These are phyloP conservation scores for Melanotus villosus DNA, from an alignment of 2,888 invertebrate species.

Conservation along the genomic window DNA sequence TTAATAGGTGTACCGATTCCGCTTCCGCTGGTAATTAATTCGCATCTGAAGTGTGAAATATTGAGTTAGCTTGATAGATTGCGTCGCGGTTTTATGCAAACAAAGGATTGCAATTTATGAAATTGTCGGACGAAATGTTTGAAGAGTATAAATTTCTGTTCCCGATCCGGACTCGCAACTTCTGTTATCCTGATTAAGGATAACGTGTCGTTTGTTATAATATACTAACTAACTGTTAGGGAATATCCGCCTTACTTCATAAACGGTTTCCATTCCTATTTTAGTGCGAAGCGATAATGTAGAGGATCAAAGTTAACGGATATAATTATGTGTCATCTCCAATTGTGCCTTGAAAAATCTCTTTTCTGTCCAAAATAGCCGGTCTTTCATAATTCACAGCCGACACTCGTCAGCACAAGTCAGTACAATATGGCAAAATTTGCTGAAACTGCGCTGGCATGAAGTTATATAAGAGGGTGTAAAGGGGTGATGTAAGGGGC, in stretches of 20 bases:
- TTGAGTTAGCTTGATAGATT: slow-evolving; percentile 52
- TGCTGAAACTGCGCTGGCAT: slow-evolving; percentile 33
- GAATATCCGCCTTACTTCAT: no score
- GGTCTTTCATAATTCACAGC: slow-evolving; percentile 19
- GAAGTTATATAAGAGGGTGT: slow-evolving; percentile 52
- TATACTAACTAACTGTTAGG: no score
- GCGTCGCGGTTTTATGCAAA: slow-evolving; percentile 50
- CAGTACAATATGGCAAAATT: slow-evolving; percentile 28
- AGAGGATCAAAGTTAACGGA: neutral
- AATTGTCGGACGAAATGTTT: slow-evolving; percentile 28
- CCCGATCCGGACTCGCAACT: neutral
- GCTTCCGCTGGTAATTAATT: slow-evolving; percentile 49
- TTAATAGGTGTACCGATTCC: slow-evolving; percentile 52
- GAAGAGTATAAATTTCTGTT: slow-evolving; percentile 17
- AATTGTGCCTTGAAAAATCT: slow-evolving; percentile 16
- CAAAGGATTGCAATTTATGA: slow-evolving; percentile 38
- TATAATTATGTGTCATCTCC: slow-evolving; percentile 26
- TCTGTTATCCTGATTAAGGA: slow-evolving; percentile 12
- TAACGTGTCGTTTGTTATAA: no score
- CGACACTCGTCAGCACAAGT: slow-evolving; percentile 23
- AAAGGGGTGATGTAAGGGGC: slow-evolving; percentile 65
- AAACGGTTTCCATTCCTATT: no score
- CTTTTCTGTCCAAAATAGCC: neutral
- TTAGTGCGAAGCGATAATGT: no score
- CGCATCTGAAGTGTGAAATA: slow-evolving; percentile 52